These are phyloP conservation scores for Pseudochirops cupreus DNA, from an alignment of 2,797 vertebrate genomes.

Conservation along the genomic window DNA sequence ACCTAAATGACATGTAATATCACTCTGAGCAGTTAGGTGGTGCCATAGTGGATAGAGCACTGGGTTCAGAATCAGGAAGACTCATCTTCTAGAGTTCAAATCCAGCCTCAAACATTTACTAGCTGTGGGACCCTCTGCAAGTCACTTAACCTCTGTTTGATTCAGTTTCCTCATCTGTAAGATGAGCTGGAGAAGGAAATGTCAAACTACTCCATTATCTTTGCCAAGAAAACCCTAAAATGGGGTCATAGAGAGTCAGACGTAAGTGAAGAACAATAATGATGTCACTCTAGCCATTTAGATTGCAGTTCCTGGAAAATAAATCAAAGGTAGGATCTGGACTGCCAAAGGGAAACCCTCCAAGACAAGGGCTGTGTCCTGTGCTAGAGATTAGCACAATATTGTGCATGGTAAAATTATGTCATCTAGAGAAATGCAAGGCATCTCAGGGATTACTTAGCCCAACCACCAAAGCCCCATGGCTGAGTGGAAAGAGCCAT, in stretches of 20 bases:
- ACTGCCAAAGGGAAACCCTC: not conserved
- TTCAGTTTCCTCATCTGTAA: not conserved
- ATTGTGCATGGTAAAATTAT: not conserved
- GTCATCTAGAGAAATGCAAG: not conserved
- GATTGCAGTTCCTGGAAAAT: not conserved
- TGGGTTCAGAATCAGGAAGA: not conserved
- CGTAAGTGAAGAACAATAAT: not conserved
- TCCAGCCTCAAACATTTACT: not conserved
- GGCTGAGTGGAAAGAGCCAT: not conserved
- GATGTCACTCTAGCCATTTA: slow-evolving; percentile 1
- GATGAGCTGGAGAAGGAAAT: not conserved
- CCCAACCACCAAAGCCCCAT: not conserved
- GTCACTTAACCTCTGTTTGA: not conserved
- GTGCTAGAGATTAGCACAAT: not conserved
- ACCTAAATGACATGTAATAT: not conserved
- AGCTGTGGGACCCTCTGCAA: not conserved
- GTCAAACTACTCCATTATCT: not conserved
- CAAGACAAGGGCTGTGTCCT: not conserved
- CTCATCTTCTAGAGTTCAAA: not conserved
- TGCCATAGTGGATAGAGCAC: not conserved
- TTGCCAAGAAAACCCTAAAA: not conserved
- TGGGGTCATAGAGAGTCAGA: not conserved
- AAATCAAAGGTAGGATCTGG: not conserved
- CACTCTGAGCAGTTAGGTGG: slow-evolving; percentile 11
- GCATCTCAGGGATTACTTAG: not conserved